Conservation (phyloP, 92 coral and sea anemone species). For the Palythoa heliodiscus region DNA sequence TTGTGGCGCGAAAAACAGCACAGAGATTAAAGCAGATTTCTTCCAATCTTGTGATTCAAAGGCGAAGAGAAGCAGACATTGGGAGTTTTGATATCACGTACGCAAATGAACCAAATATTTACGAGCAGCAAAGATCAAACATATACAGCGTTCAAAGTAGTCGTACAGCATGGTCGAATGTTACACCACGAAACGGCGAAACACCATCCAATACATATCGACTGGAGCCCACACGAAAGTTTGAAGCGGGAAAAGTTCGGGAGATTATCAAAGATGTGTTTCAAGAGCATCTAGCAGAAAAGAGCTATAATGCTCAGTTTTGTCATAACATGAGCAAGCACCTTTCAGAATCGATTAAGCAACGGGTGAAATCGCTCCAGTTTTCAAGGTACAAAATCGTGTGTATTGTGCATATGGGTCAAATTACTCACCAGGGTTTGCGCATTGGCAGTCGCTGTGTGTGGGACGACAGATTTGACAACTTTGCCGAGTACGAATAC, state of each 20-base stretch:
- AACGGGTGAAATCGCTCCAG: constrained; percentile 62
- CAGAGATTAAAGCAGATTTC: constrained; percentile 66
- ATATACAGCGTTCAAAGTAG: constrained; percentile 23
- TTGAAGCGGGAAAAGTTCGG: constrained; percentile 58
- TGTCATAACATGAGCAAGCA: constrained; percentile 57
- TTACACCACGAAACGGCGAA: not conserved
- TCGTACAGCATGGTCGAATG: constrained; percentile 28
- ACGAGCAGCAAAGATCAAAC: constrained; percentile 2
- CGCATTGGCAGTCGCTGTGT: constrained; percentile 70
- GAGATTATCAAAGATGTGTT: constrained; percentile 66
- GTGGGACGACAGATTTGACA: constrained; percentile 78
- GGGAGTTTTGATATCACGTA: constrained; percentile 70
- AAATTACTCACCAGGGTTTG: constrained; percentile 60
- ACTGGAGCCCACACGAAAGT: constrained; percentile 66
- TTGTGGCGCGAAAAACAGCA: constrained; percentile 67
- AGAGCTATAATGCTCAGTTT: constrained; percentile 50
- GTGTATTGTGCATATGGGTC: constrained; percentile 66
- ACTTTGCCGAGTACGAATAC: constrained; percentile 62
- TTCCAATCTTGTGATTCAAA: constrained; percentile 53
- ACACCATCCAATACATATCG: constrained; percentile 57
- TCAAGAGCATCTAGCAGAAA: constrained; percentile 44
- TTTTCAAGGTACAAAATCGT: constrained; percentile 74
- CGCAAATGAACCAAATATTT: constrained; percentile 62
- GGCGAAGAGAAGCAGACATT: constrained; percentile 58
- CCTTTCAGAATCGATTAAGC: constrained; percentile 65